Conservation (phyloP, 2,113 vertebrate genomes). For the Oncorhynchus mykiss region DNA sequence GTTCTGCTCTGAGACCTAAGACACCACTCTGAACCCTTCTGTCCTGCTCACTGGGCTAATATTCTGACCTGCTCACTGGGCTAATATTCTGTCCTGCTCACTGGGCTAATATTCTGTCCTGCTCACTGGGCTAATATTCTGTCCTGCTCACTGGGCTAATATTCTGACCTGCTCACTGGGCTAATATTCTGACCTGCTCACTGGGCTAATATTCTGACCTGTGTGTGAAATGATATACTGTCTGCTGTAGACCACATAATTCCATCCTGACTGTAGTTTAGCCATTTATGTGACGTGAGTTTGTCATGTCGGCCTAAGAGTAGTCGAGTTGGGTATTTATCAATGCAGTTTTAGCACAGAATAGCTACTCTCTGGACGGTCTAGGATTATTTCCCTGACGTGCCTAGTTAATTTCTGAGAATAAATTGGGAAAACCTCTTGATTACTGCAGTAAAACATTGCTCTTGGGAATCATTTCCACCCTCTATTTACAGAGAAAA, state of each 20-base stretch:
- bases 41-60: constrained; percentile 7
- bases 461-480: neutral
- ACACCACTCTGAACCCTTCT: neutral
- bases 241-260: constrained; percentile 40
- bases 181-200: neutral
- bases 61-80: constrained; percentile 3
- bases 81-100: neutral
- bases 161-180: constrained; percentile 4
- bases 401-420: neutral
- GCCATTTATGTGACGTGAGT: neutral
- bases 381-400: neutral
- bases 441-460: neutral
- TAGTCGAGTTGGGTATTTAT: too few species aligned
- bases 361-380: too few species aligned
- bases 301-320: too few species aligned
- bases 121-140: constrained; percentile 18
- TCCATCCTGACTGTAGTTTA: neutral
- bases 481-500: neutral
- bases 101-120: neutral
- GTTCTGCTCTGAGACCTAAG: neutral
- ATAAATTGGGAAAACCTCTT: neutral
- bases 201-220: constrained; percentile 7
- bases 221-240: constrained; percentile 43
- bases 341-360: too few species aligned
- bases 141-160: constrained; percentile 12